Base-by-base conservation (phyloP, 2,888 invertebrate genomes). In the Tetramorium bicarinatum region DNA sequence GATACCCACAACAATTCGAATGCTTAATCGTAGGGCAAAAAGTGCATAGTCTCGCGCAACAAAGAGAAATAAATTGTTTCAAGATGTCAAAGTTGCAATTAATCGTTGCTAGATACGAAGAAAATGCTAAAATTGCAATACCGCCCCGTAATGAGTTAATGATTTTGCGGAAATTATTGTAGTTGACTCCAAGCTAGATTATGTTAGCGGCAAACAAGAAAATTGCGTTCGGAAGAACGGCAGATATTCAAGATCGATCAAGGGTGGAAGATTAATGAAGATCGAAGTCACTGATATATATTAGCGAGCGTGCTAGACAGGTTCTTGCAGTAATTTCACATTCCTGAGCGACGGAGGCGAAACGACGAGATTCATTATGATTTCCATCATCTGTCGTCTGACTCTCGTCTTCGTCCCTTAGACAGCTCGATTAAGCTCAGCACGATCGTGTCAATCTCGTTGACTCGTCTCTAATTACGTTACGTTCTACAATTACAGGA, bases 321-420 rank as follows among this genome's bases (percentile, higher is more conserved):
- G 21, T 71, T 71, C 79, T 80, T 80, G 79, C 47, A 59, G 71
- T 61, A 80, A 80, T 80, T 80, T 80, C 79, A 25, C 71, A 71
- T 80, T 71, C 59, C 79, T 80, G 59, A 80, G 59, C 18, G 79
- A 80, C 59, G 79, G 71, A 71, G 79, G 59, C 59, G 79, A 71
- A 80, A 66, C 81, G 69, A 66, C 54, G 66, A 82, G 66, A 76
- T 82, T 82, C 76, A 76, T 82, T 82, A 76, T 71, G 38, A 80
- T 80, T 80, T 80, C 71, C 79, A 71, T 80, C 79, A 80, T 80
- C 59, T 79, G 81, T 64, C 75, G 72, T 82, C 81, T 82, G 81
- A 82, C 81, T 75, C 52, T 82, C 76, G 61, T 80, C 74, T 80
- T 74, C 74, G 62, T 76, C 76, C 29, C 21, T 82, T 52, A 74